Evolutionary conservation across 2,113 vertebrate genomes (phyloP), one percentile per base, ranked within the genome.

Genomic region (Pachycephala philippinensis): DNA sequence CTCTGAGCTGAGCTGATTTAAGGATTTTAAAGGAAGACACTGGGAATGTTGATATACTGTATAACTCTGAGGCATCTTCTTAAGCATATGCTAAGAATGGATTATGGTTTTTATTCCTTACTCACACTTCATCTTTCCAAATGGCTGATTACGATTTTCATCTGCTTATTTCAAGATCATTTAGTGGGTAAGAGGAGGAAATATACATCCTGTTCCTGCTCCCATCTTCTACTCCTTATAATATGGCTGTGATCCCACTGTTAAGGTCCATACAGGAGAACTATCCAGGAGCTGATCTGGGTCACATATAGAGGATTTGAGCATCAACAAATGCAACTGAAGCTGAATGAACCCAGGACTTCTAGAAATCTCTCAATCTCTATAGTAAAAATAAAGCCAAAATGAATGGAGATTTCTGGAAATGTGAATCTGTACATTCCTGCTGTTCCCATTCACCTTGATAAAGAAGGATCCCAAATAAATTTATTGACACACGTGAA

Each of bases 1-100:
- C 57, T 81, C 90, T 96, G 85, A 90, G 88, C 95, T 93, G 93
- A 95, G 95, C 82, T 63, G 92, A 95, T 96, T 97, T 91, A 85
- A 84, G 93, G 85, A 96, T 96, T 96, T 95, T 96, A 59, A 52
- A 92, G 68, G 35, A 74, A 78, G 56, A 70, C 60, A 56, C 44
- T 92, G 85, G 85, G 71, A 88, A 60, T 87, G 56, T 60, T 86
- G 92, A 88, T 94, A 44, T 4, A 76, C 37, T 35, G 7, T 54
- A 10, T 86, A 96, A 96, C 84, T 94, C 87, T 77, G n/a, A 94
- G 90, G 87, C 85, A 84, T 50, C 56, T 94, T 90, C 71, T 89
- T 93, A 93, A 88, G 64, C 50, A 84, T 54, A 72, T 65, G 81
- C 69, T 91, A 53, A 86, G 95, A 88, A 90, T 78, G 90, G 93